Evolutionary conservation across 2,888 invertebrate genomes (phyloP).

Genomic region (Agrotis ipsilon): DNA sequence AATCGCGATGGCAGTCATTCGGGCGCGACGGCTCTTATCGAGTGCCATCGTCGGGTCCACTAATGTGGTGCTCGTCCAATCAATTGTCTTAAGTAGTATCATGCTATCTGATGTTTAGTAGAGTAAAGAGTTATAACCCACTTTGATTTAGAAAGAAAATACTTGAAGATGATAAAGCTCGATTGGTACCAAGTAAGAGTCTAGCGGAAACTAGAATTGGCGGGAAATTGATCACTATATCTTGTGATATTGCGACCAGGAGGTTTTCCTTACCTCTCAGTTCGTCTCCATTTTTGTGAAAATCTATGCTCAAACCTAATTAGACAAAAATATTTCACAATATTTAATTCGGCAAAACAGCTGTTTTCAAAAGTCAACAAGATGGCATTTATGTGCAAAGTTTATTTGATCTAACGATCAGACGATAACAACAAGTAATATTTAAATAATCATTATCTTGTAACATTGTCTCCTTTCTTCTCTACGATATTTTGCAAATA

Average conservation of each 20-base stretch:
- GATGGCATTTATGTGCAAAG: neutral
- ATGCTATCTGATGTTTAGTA: slow-evolving; percentile 34
- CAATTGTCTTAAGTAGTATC: slow-evolving; percentile 27
- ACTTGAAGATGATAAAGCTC: too few species aligned
- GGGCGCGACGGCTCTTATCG: slow-evolving; percentile 27
- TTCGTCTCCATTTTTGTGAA: too few species aligned
- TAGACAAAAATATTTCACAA: slow-evolving; percentile 1
- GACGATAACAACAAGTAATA: neutral
- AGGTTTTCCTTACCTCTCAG: too few species aligned
- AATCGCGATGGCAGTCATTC: slow-evolving; percentile 8
- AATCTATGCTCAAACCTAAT: neutral
- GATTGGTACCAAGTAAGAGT: too few species aligned
- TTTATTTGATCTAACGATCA: slow-evolving; percentile 6
- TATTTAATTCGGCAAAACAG: neutral
- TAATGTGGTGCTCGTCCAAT: slow-evolving; percentile 1
- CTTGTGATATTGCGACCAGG: too few species aligned
- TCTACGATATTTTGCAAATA: neutral
- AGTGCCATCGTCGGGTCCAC: slow-evolving; percentile 8
- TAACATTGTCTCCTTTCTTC: neutral
- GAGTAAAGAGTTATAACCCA: neutral
- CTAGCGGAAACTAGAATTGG: too few species aligned
- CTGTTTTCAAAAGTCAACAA: neutral
- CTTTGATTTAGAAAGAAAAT: neutral
- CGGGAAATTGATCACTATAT: too few species aligned
- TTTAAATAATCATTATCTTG: slow-evolving; percentile 9